phyloP scores from a whole-genome alignment of 1,140 invertebrate species.

The Drosophila albomicans region DNA sequence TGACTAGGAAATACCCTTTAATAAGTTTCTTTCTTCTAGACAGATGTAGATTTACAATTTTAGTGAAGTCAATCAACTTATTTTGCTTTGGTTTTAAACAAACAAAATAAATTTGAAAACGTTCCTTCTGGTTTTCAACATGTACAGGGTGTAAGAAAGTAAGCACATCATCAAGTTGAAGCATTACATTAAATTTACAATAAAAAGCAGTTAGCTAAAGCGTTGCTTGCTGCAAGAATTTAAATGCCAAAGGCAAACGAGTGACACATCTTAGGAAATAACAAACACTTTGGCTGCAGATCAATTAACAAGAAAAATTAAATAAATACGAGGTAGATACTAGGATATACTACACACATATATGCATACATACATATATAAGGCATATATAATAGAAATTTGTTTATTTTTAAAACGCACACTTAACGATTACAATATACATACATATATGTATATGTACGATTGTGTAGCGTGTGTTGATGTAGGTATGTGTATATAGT shows the following conservation, averaged over 20 bases:
- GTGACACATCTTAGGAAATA: conserved; percentile 42
- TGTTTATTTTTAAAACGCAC: conserved; percentile 51
- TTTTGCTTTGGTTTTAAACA: too few relatives aligned
- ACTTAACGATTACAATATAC: conserved; percentile 30
- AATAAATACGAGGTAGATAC: conserved; percentile 7
- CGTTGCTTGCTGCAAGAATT: neutral
- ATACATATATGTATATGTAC: conserved; percentile 1
- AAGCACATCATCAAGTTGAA: neutral
- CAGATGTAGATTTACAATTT: neutral
- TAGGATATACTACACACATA: neutral
- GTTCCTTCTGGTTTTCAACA: neutral
- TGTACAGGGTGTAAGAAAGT: neutral
- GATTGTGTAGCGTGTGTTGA: neutral
- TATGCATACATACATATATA: neutral
- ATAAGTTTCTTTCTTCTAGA: neutral
- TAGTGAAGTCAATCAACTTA: too few relatives aligned
- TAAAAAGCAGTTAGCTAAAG: conserved; percentile 1
- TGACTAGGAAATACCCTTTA: neutral
- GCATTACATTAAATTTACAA: neutral
- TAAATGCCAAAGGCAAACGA: conserved; percentile 35
- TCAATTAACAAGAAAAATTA: conserved; percentile 34
- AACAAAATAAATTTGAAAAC: too few relatives aligned
- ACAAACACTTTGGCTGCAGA: conserved; percentile 48
- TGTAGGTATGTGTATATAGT: neutral
- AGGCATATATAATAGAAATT: conserved; percentile 8